Conservation (phyloP, 2,888 invertebrate species). For the Platynereis dumerilii region DNA sequence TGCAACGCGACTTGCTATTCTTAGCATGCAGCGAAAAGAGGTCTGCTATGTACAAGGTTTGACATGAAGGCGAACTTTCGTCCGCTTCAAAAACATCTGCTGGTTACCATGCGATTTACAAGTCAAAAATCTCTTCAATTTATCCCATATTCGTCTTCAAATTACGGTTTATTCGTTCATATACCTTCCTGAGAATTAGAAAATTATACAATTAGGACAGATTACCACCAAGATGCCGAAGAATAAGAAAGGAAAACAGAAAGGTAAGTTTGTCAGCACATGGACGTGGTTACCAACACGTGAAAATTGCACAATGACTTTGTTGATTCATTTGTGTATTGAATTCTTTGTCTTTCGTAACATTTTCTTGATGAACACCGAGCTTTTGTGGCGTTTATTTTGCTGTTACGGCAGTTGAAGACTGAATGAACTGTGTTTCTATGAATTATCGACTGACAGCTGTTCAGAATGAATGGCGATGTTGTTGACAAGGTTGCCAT, state of each 20-base stretch:
- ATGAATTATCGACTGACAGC: too few species aligned
- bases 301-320: too few species aligned
- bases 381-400: too few species aligned
- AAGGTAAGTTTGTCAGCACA: neutral
- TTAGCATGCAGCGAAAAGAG: neutral
- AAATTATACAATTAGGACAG: constrained; percentile 14
- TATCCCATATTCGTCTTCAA: constrained; percentile 25
- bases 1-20: too few species aligned
- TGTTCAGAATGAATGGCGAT: too few species aligned
- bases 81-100: constrained; percentile 18
- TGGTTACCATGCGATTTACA: constrained; percentile 23
- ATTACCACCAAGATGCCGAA: constrained; percentile 19
- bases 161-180: constrained; percentile 26
- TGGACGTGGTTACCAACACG: neutral
- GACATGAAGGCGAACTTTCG: constrained; percentile 17
- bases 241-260: constrained; percentile 25
- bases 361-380: too few species aligned
- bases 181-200: constrained; percentile 31
- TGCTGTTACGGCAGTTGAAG: too few species aligned
- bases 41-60: neutral
- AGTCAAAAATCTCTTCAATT: constrained; percentile 22
- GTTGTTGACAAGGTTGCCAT: too few species aligned
- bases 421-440: too few species aligned
- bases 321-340: constrained; percentile 5
- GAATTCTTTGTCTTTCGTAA: neutral